These are phyloP conservation scores for Macaria notata DNA, from an alignment of 2,888 invertebrate species.

Conservation along the genomic window DNA sequence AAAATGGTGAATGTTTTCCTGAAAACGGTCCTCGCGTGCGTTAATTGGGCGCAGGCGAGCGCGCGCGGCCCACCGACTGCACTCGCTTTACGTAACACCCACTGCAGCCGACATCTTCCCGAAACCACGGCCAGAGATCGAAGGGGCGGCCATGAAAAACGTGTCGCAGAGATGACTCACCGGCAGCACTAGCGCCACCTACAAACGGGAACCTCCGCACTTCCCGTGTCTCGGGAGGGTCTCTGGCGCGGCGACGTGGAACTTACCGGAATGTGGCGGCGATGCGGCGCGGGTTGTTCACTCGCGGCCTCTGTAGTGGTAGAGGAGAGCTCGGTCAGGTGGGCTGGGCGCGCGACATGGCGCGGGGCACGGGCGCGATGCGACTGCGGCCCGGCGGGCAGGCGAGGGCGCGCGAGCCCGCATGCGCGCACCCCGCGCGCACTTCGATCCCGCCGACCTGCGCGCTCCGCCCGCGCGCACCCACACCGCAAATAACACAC, in stretches of 20 bases:
- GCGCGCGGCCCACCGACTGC: constrained; percentile 68
- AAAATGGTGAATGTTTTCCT: constrained; percentile 79
- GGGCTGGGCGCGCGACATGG: constrained; percentile 71
- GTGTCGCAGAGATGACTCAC: constrained; percentile 80
- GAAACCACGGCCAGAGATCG: constrained; percentile 58
- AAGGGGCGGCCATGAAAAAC: constrained; percentile 76
- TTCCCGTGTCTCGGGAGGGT: background rate
- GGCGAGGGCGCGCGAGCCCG: constrained; percentile 52
- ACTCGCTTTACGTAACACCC: constrained; percentile 72
- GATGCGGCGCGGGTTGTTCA: constrained; percentile 42
- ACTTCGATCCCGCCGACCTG: constrained; percentile 75
- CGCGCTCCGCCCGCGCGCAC: constrained; percentile 64
- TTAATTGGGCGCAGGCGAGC: constrained; percentile 68
- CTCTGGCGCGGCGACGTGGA: constrained; percentile 44
- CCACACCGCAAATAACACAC: constrained; percentile 73
- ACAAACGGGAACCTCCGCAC: constrained; percentile 35
- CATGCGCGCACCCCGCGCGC: constrained; percentile 60
- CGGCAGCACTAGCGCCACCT: constrained; percentile 71
- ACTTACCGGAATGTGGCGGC: constrained; percentile 71
- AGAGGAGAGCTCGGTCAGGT: constrained; percentile 72
- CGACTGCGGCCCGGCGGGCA: constrained; percentile 69
- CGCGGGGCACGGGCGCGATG: constrained; percentile 69
- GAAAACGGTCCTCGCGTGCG: constrained; percentile 73
- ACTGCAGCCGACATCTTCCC: constrained; percentile 67
- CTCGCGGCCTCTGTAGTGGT: constrained; percentile 52